Conservation (phyloP, 2,113 vertebrate species). For the Microcebus griseorufus region DNA sequence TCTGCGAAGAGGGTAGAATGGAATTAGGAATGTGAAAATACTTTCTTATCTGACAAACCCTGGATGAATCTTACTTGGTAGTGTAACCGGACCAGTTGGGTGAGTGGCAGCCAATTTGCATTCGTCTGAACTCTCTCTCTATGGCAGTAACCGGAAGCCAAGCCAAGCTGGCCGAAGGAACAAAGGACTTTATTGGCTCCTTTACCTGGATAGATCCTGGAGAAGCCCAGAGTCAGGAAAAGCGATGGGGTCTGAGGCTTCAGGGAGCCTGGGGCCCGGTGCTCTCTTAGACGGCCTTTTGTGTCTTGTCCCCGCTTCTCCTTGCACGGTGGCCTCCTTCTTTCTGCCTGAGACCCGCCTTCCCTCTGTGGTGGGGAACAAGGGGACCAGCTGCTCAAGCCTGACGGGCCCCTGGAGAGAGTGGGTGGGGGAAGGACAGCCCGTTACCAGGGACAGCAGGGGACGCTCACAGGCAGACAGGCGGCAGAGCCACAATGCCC, state of each 20-base stretch:
- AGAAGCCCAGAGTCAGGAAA: background rate
- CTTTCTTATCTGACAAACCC: background rate
- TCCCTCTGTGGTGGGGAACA: background rate
- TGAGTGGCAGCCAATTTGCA: background rate
- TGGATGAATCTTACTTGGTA: constrained; percentile 10
- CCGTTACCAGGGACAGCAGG: accelerated
- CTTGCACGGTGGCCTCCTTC: background rate
- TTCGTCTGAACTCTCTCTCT: constrained; percentile 22
- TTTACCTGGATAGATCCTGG: constrained; percentile 29
- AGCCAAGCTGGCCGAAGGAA: constrained; percentile 11
- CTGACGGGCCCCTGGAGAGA: background rate
- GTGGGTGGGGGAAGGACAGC: background rate
- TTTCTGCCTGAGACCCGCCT: background rate
- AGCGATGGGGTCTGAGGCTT: background rate
- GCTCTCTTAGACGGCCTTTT: too few species aligned
- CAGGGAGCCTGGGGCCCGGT: background rate
- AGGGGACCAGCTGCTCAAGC: background rate
- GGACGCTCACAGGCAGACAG: accelerated
- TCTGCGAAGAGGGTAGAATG: background rate
- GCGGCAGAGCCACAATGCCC: too few species aligned
- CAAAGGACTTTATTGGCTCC: constrained; percentile 58
- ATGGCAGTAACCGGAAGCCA: constrained; percentile 6
- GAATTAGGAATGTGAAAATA: background rate
- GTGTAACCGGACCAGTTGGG: constrained; percentile 56
- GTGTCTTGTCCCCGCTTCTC: background rate